These are phyloP conservation scores for Enteromius treurensis DNA, from an alignment of 2,797 vertebrate species.

Conservation along the genomic window DNA sequence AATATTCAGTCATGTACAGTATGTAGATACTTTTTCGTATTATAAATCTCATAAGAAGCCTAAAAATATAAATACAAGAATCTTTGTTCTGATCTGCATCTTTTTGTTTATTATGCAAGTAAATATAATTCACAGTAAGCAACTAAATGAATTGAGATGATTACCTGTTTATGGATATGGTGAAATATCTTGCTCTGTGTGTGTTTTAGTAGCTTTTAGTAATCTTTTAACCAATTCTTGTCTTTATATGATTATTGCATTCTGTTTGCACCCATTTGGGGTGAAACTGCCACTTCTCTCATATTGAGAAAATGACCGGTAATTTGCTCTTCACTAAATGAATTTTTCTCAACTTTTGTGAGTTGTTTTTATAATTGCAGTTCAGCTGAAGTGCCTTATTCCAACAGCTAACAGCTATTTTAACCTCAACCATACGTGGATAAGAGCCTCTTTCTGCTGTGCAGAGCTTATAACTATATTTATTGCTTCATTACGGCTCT, in stretches of 20 bases:
- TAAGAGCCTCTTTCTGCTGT: constrained; percentile 40
- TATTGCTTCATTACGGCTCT: constrained; percentile 16
- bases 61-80: constrained; percentile 1
- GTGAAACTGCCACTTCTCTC: constrained; percentile 61
- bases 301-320: constrained; percentile 65
- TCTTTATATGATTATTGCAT: constrained; percentile 15
- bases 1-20: constrained; percentile 7
- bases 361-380: constrained; percentile 29
- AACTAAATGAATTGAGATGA: neutral
- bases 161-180: neutral
- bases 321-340: constrained; percentile 27
- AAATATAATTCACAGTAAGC: neutral
- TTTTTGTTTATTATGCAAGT: constrained; percentile 5
- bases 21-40: neutral
- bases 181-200: neutral
- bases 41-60: neutral
- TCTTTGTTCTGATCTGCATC: neutral
- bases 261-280: constrained; percentile 9
- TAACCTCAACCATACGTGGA: constrained; percentile 16
- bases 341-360: constrained; percentile 22
- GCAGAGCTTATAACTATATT: constrained; percentile 33
- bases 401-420: neutral
- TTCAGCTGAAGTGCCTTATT: constrained; percentile 34
- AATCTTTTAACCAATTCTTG: neutral
- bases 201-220: neutral